phyloP scores from a whole-genome alignment of 2,797 vertebrate genomes.

The Kryptopterus vitreolus region DNA sequence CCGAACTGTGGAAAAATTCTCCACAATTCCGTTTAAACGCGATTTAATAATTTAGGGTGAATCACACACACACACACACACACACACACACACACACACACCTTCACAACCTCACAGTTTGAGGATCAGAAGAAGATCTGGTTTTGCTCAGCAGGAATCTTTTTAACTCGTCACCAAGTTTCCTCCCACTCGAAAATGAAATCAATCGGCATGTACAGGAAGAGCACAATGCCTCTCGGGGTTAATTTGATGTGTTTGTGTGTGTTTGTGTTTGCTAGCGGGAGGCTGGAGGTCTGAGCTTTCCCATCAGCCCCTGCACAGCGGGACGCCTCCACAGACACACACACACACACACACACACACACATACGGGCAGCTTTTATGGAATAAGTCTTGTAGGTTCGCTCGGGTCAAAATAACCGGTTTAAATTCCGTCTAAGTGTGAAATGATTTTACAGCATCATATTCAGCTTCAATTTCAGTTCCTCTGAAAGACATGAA shows the following conservation, averaged over 20 bases:
- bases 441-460: constrained; percentile 21
- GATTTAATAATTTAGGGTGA: not conserved
- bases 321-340: constrained; percentile 38
- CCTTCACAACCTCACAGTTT: constrained; percentile 17
- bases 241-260: constrained; percentile 58
- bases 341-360: too few species aligned
- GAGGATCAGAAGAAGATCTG: constrained; percentile 24
- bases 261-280: constrained; percentile 47
- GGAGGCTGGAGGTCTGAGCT: constrained; percentile 42
- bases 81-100: not conserved
- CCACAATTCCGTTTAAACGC: not conserved
- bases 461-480: constrained; percentile 16
- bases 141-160: constrained; percentile 44
- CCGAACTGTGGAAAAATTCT: not conserved
- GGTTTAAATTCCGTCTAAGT: constrained; percentile 10
- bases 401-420: constrained; percentile 12
- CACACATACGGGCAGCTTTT: not conserved
- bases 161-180: constrained; percentile 49
- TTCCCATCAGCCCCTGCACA: constrained; percentile 47
- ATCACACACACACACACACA: not conserved
- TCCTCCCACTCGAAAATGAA: constrained; percentile 50
- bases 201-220: constrained; percentile 49
- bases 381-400: constrained; percentile 14
- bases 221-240: constrained; percentile 53
- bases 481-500: constrained; percentile 2